phyloP scores from a whole-genome alignment of 2,797 vertebrate species.

The Notoglanidium macrostoma region DNA sequence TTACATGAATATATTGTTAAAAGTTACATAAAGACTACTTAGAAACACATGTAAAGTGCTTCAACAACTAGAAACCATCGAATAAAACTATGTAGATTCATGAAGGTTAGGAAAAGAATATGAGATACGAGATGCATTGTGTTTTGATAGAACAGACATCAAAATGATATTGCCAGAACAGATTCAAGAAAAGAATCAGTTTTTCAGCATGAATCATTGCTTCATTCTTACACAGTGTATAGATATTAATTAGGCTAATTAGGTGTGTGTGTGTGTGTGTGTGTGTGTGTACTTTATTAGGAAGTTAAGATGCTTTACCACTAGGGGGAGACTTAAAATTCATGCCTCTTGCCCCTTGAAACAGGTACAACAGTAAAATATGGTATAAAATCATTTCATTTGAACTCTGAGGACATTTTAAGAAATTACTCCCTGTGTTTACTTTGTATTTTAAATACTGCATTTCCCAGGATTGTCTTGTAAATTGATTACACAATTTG shows the following conservation, averaged over 20 bases:
- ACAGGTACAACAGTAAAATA: not conserved
- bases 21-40: not conserved
- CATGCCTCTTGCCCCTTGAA: not conserved
- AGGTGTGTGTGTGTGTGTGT: not conserved
- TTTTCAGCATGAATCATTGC: not conserved
- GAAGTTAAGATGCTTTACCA: not conserved
- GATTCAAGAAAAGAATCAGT: not conserved
- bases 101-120: not conserved
- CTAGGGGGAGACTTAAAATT: not conserved
- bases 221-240: not conserved
- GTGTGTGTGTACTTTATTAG: not conserved
- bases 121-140: not conserved
- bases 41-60: not conserved
- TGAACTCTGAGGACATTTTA: not conserved
- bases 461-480: not conserved
- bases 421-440: not conserved
- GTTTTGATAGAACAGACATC: not conserved
- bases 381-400: not conserved
- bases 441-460: not conserved
- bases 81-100: not conserved
- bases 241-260: not conserved
- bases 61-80: not conserved
- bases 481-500: not conserved
- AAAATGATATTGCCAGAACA: not conserved
- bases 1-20: not conserved